Conservation (phyloP, 1,140 invertebrate species). For the Zaprionus ornatus region DNA sequence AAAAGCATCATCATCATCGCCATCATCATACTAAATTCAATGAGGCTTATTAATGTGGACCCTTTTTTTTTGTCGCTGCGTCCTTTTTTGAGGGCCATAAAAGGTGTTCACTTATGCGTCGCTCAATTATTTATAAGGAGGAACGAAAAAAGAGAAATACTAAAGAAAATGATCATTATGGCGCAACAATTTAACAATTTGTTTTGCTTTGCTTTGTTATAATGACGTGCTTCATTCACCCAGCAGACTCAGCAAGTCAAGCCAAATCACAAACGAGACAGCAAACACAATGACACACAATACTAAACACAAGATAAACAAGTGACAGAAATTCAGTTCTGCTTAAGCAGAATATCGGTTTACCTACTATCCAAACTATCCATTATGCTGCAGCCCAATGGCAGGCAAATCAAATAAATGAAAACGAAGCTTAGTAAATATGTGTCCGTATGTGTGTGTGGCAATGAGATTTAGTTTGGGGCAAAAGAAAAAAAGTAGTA, state of each 20-base stretch:
- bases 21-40: slow-evolving; percentile 64
- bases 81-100: slow-evolving; percentile 17
- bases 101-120: slow-evolving; percentile 57
- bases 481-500: background rate
- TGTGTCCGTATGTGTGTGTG: background rate
- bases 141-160: background rate
- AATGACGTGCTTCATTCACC: slow-evolving; percentile 11
- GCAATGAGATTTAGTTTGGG: slow-evolving; percentile 1
- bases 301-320: slow-evolving; percentile 26
- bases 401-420: slow-evolving; percentile 30
- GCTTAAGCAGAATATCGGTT: slow-evolving; percentile 11
- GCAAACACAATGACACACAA: slow-evolving; percentile 24
- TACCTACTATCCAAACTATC: slow-evolving; percentile 31
- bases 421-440: slow-evolving; percentile 11
- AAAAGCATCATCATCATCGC: slow-evolving; percentile 56
- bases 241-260: background rate
- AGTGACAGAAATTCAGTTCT: slow-evolving; percentile 1
- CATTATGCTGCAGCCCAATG: slow-evolving; percentile 7
- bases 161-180: slow-evolving; percentile 26
- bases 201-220: slow-evolving; percentile 8
- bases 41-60: slow-evolving; percentile 64
- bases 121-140: slow-evolving; percentile 71
- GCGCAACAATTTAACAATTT: slow-evolving; percentile 6
- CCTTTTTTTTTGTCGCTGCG: slow-evolving; percentile 7
- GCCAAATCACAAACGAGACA: background rate